Percentiles rank a stretch among this genome's conserved stretches.
Conservation (phyloP, 2,888 invertebrate species). For the Nomada ruficornis region DNA sequence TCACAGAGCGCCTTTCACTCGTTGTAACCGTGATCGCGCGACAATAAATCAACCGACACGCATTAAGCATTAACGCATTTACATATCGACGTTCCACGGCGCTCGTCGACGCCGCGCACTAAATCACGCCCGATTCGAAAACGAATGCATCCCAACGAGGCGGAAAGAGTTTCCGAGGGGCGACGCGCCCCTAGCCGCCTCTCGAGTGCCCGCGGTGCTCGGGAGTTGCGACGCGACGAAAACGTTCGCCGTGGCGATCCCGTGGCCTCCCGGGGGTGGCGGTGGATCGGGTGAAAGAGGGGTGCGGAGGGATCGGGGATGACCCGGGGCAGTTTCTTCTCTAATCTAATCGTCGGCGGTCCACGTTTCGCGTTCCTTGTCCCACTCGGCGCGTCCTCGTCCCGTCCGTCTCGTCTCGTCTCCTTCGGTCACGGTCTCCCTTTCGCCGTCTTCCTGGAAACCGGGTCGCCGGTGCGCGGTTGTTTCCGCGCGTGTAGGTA, state of each 20-base stretch:
- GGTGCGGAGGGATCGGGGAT: conserved; percentile 38
- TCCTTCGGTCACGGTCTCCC: conserved; percentile 43
- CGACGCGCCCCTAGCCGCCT: neutral
- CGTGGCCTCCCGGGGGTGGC: neutral
- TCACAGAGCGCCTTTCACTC: conserved; percentile 55
- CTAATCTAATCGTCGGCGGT: conserved; percentile 76
- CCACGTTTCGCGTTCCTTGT: conserved; percentile 46
- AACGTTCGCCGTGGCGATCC: neutral
- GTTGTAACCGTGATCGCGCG: conserved; percentile 44
- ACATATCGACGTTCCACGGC: conserved; percentile 61
- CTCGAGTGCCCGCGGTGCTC: neutral
- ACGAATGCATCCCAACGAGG: conserved; percentile 44
- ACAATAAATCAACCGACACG: conserved; percentile 66
- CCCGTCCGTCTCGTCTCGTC: neutral
- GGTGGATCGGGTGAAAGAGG: neutral
- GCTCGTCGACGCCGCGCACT: conserved; percentile 33
- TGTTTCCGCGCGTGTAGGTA: conserved; percentile 56
- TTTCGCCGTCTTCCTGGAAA: conserved; percentile 78
- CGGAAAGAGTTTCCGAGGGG: too few relatives aligned
- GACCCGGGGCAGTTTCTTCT: conserved; percentile 60
- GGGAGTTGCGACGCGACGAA: neutral
- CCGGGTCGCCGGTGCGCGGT: conserved; percentile 70
- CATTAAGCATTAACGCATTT: conserved; percentile 68
- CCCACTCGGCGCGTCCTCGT: neutral
- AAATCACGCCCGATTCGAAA: conserved; percentile 53